Evolutionary conservation across 2,113 vertebrate genomes (phyloP).

Genomic region (Microcebus lehilahytsara): DNA sequence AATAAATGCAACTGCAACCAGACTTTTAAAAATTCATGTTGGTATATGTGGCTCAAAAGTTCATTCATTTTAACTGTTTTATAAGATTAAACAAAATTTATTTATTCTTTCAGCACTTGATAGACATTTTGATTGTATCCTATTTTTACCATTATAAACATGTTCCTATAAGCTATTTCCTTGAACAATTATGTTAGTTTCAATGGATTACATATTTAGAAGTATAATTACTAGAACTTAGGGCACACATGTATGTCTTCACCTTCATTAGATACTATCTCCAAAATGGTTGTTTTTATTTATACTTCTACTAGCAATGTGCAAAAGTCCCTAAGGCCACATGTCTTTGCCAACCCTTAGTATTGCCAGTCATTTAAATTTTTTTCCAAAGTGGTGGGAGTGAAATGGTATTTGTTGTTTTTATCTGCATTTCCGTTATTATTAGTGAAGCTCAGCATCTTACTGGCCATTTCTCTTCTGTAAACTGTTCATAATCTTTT

Average conservation of each 20-base stretch:
- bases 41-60: background rate
- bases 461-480: background rate
- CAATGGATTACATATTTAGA: background rate
- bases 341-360: background rate
- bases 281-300: background rate
- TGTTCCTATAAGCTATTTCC: background rate
- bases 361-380: background rate
- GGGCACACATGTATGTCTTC: background rate
- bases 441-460: background rate
- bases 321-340: background rate
- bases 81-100: background rate
- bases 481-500: background rate
- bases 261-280: background rate
- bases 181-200: slow-evolving; percentile 16
- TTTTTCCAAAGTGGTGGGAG: slow-evolving; percentile 17
- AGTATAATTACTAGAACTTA: background rate
- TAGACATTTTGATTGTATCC: slow-evolving; percentile 4
- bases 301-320: background rate
- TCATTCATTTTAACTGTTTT: background rate
- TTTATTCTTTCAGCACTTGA: slow-evolving; percentile 25
- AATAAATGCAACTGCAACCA: background rate
- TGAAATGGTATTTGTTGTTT: background rate
- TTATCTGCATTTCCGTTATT: slow-evolving; percentile 16
- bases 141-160: slow-evolving; percentile 17
- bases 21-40: slow-evolving; percentile 17